Conservation (phyloP, 2,113 vertebrate genomes). For the Pipra filicauda region DNA sequence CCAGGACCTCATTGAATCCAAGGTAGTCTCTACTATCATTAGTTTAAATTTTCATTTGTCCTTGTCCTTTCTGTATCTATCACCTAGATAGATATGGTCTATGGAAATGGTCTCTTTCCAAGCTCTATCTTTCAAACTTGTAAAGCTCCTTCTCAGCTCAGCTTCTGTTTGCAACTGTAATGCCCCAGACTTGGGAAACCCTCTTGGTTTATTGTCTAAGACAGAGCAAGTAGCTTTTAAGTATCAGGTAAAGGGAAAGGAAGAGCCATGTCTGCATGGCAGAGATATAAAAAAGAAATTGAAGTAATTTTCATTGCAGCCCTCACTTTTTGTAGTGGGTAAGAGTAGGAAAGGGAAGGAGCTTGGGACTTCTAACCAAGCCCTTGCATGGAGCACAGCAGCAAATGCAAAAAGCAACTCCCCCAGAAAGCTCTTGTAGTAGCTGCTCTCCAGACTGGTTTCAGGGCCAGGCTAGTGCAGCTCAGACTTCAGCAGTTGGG, state of each 20-base stretch:
- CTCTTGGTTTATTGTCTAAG: neutral
- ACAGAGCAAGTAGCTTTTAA: neutral
- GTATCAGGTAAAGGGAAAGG: fast-evolving
- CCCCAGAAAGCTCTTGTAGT: neutral
- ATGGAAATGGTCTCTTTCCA: neutral
- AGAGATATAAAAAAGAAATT: neutral
- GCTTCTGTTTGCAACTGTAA: neutral
- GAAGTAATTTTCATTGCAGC: neutral
- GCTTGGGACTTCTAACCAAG: neutral
- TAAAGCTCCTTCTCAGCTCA: neutral
- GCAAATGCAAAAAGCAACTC: neutral
- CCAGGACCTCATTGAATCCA: neutral
- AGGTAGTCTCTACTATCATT: neutral
- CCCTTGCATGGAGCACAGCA: neutral
- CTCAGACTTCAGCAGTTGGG: neutral
- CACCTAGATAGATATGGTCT: neutral
- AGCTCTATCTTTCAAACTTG: neutral
- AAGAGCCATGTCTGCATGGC: neutral
- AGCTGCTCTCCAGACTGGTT: neutral
- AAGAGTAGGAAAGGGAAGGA: neutral
- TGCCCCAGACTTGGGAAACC: neutral
- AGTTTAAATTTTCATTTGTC: neutral
- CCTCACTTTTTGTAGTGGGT: neutral
- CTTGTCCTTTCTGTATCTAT: neutral
- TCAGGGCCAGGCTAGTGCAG: neutral